Base-by-base conservation (phyloP, 2,888 invertebrate genomes). In the Pinctada fucata region DNA sequence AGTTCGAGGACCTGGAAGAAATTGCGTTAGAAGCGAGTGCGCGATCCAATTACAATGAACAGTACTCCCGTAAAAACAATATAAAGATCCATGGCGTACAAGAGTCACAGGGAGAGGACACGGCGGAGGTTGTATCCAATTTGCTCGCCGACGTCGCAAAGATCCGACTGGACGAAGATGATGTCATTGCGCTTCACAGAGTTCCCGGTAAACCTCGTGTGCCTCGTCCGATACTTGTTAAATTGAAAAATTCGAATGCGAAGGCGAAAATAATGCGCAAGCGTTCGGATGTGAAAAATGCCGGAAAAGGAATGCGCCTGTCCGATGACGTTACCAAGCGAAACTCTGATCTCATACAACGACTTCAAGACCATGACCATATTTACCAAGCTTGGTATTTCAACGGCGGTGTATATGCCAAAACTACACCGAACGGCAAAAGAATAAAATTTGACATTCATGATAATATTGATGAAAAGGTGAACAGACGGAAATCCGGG, bases 251-350 rank as follows among this genome's bases (percentile, higher is more conserved):
- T 65, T 3, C 65, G 31, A 31, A 65, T 3, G 65, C 31, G 13
- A 65, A 65, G 31, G 4, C 65, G 3, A 65, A 4, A 31, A 65
- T 65, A 65, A 65, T 65, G 65, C 13, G 65, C 3, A 65, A 65
- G 31, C 3, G 65, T 16, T 65, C 65, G 5, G 65, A 16, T 16
- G 65, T 65, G 3, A 65, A 65, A 65, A 65, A 65, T 65, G 3
- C 65, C 65, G 65, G 65, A 6, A 65, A 65, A 65, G 65, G 65
- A 65, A n/a, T 65, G 5, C 65, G 65, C 31, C 65, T 65, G 31
- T 3, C 65, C n/a, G 65, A 65, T 31, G 65, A 65, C 65, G 65
- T 65, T 6, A 65, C 65, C 16, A 65, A 65, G 13, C 65, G 4
- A 3, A 65, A 65, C 31, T 65, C 65, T 16, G 65, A 65, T 13